Evolutionary conservation across 2,797 vertebrate species (phyloP).

Genomic region (Chloroceryle amazona): DNA sequence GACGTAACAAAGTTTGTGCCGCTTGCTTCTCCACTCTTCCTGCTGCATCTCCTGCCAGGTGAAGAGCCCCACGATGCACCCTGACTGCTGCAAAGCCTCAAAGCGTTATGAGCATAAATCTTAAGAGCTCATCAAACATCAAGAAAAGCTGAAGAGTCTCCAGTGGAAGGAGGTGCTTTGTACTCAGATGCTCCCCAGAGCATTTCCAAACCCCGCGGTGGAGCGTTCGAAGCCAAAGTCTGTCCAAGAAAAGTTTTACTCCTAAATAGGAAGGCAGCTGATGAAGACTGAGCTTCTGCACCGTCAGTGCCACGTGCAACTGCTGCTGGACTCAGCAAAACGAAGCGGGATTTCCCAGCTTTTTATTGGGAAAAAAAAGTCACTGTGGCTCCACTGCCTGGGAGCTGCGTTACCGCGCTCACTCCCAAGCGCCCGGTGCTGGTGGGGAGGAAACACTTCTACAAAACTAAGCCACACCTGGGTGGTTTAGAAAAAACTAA

Average conservation of each 20-base stretch:
- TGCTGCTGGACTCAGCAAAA: background rate
- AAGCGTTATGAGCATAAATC: rapidly evolving
- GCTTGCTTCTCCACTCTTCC: background rate
- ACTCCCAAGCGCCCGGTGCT: background rate
- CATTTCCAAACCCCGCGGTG: rapidly evolving
- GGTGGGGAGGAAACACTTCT: background rate
- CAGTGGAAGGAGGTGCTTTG: rapidly evolving
- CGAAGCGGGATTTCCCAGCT: background rate
- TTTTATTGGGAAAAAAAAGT: background rate
- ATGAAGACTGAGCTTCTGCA: background rate
- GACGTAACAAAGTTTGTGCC: rapidly evolving
- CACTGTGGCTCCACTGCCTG: background rate
- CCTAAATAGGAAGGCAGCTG: rapidly evolving
- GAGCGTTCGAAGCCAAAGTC: background rate
- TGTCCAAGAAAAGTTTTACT: background rate
- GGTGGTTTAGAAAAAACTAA: too few relatives aligned
- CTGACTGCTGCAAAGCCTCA: rapidly evolving
- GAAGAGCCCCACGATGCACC: rapidly evolving
- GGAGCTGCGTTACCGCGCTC: background rate
- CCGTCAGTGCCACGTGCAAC: background rate
- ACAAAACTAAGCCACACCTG: background rate
- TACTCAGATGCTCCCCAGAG: background rate
- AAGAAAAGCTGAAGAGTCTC: background rate
- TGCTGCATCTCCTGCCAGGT: background rate
- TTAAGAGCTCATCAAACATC: background rate